These are phyloP conservation scores for Eupithecia inturbata DNA, from an alignment of 2,888 invertebrate genomes.

Conservation along the genomic window DNA sequence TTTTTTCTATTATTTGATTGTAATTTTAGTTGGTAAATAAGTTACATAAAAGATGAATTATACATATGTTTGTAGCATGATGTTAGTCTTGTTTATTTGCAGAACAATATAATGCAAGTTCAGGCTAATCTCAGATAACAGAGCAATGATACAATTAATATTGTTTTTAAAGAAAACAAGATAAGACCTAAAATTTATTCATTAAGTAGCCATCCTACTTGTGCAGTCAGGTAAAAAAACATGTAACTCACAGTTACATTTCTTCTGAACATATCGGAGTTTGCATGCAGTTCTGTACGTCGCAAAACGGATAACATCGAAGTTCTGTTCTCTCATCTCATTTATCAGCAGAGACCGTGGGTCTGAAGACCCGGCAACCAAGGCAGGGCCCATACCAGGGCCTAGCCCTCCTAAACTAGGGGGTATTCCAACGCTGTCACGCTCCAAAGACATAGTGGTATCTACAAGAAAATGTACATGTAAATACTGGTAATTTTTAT, in stretches of 20 bases:
- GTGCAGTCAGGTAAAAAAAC: constrained; percentile 14
- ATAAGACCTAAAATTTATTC: background rate
- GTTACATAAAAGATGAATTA: background rate
- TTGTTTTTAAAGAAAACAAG: background rate
- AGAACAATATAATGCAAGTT: background rate
- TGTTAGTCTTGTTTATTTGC: background rate
- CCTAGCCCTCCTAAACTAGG: constrained; percentile 55
- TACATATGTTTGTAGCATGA: background rate
- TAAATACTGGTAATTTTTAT: background rate
- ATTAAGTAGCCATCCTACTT: background rate
- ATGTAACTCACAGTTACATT: constrained; percentile 96
- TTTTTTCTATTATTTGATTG: no score
- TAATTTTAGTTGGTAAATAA: no score
- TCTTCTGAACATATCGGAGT: constrained; percentile 98
- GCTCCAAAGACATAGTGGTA: constrained; percentile 71
- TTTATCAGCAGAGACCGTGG: constrained; percentile 91
- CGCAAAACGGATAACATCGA: constrained; percentile 98
- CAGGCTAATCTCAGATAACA: background rate
- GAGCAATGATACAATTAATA: background rate
- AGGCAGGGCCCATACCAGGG: constrained; percentile 45
- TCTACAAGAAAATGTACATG: constrained; percentile 28
- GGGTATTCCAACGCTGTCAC: constrained; percentile 67
- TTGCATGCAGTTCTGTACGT: constrained; percentile 99
- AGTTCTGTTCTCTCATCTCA: constrained; percentile 95
- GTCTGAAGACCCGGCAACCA: constrained; percentile 69